Evolutionary conservation across 2,888 invertebrate species (phyloP).

Genomic region (Cryptus viduatorius): DNA sequence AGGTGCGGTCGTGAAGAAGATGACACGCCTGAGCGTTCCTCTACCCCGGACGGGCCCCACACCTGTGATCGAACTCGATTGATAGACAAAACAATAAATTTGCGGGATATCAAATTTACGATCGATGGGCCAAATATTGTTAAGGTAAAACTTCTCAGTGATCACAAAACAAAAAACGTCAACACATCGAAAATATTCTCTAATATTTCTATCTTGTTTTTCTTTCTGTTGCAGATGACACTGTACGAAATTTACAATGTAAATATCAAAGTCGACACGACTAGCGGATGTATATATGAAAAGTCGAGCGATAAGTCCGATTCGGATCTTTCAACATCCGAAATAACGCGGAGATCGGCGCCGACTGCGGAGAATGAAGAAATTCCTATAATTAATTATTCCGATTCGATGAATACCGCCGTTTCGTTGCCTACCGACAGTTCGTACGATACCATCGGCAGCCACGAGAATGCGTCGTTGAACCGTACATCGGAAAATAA

Average conservation of each 20-base stretch:
- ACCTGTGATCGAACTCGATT: slow-evolving; percentile 81
- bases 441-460: neutral
- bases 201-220: slow-evolving; percentile 9
- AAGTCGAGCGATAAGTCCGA: slow-evolving; percentile 16
- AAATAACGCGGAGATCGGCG: slow-evolving; percentile 21
- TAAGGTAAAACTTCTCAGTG: slow-evolving; percentile 73
- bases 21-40: slow-evolving; percentile 57
- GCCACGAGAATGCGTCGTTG: neutral
- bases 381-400: neutral
- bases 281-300: slow-evolving; percentile 33
- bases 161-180: neutral
- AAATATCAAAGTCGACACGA: slow-evolving; percentile 74
- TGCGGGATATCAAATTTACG: slow-evolving; percentile 80
- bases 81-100: slow-evolving; percentile 75
- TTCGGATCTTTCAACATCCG: neutral
- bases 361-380: neutral
- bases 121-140: slow-evolving; percentile 73
- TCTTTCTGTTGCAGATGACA: slow-evolving; percentile 74
- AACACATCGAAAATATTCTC: neutral
- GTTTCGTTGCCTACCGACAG: neutral
- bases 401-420: slow-evolving; percentile 10
- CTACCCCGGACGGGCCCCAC: slow-evolving; percentile 50
- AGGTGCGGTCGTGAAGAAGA: slow-evolving; percentile 3
- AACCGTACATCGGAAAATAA: slow-evolving; percentile 41
- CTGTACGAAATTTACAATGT: slow-evolving; percentile 77